Evolutionary conservation across 1,140 invertebrate species (phyloP).

Genomic region (Bombus fervidus): DNA sequence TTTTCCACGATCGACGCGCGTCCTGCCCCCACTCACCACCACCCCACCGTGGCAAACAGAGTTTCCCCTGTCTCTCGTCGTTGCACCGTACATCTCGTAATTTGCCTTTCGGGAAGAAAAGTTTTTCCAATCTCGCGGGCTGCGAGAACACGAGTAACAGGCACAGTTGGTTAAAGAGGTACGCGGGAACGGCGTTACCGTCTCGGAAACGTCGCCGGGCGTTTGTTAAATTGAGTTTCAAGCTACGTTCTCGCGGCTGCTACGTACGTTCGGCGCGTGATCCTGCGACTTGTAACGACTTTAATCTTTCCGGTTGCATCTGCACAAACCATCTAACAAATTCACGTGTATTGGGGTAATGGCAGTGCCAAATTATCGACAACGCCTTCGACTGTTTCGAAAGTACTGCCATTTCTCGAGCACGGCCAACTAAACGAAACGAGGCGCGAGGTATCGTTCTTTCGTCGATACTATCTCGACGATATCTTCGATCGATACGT

Average conservation of each 20-base stretch:
- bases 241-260: not conserved
- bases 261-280: slow-evolving; percentile 30
- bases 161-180: slow-evolving; percentile 25
- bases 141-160: not conserved
- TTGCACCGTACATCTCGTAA: slow-evolving; percentile 5
- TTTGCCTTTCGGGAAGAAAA: slow-evolving; percentile 39
- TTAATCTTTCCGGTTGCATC: slow-evolving; percentile 42
- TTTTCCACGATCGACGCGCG: not conserved
- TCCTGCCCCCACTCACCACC: no score
- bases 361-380: slow-evolving; percentile 28
- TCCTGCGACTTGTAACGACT: slow-evolving; percentile 34
- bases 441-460: no score
- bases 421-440: not conserved
- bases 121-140: slow-evolving; percentile 51
- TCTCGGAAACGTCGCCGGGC: slow-evolving; percentile 30
- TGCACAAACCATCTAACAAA: slow-evolving; percentile 20
- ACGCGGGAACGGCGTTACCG: slow-evolving; percentile 37
- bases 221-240: slow-evolving; percentile 54
- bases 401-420: not conserved
- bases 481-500: not conserved
- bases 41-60: no score
- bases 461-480: not conserved
- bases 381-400: not conserved
- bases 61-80: not conserved
- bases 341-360: slow-evolving; percentile 17